Base-by-base conservation (phyloP, 2,888 invertebrate genomes). In the Slavum lentiscoides region DNA sequence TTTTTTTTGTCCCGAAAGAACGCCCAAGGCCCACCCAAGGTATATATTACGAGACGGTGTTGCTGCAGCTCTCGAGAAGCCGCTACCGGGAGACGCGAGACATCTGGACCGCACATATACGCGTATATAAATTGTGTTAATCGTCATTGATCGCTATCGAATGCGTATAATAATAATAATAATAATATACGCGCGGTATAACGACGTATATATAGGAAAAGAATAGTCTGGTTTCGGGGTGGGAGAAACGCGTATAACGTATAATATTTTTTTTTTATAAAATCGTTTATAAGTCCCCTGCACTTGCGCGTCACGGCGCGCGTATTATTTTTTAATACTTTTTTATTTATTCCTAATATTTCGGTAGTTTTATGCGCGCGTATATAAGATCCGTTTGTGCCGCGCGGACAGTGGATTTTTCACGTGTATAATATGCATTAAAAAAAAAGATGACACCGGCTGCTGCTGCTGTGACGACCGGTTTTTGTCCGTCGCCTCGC, bases 61-160 rank as follows among this genome's bases (percentile, higher is more conserved):
- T 4, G 30, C 30, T 30, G 30, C 30, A 30, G 37, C 9, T 19
- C 53, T 6, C 49, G 62, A 66, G 72, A 73, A 30, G 30, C 30
- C 64, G 74, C 74, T 74, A 74, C 74, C 37, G 64, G 74, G 53
- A 74, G 1, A 30, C 21, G 74, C 53, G 37, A 74, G n/a, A 64
- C 37, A 13, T 5, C 49, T n/a, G 23, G 72, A 19, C 15, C 70
- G 30, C 39, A 61, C 9, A 61, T 1, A 21, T 9, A 64, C 8
- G n/a, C 6, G 9, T 19, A 13, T 69, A 62, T 74, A 74, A 74
- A 74, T 74, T 23, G 74, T 62, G 62, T 73, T 73, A 61, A 61
- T 73, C 74, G 30, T 74, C 74, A 17, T 74, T 30, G 74, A 74
- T 74, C 74, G 74, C 66, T 74, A 74, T 74, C 74, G 66, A 58